Evolutionary conservation across 2,113 vertebrate species (phyloP).

Genomic region (Salvelinus fontinalis): DNA sequence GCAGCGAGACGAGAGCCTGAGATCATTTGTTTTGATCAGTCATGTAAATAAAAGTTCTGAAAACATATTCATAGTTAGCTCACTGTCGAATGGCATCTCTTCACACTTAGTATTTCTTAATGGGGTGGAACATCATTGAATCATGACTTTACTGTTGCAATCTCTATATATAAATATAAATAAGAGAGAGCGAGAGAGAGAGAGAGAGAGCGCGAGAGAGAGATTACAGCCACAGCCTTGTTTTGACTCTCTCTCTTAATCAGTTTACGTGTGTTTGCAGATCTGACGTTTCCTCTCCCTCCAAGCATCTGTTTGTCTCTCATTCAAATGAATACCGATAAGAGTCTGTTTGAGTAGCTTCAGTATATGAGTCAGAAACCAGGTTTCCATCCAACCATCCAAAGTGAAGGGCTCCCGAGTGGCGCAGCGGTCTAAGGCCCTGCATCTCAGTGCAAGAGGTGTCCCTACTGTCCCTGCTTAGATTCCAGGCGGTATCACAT

Average conservation of each 20-base stretch:
- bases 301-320: conserved; percentile 37
- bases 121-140: no score
- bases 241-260: conserved; percentile 40
- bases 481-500: no score
- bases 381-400: background rate
- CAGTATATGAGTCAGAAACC: conserved; percentile 13
- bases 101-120: no score
- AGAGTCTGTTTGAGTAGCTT: conserved; percentile 2
- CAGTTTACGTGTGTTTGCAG: conserved; percentile 43
- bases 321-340: conserved; percentile 24
- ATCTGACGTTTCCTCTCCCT: conserved; percentile 40
- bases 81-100: no score
- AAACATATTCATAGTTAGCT: no score
- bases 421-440: no score
- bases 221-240: background rate
- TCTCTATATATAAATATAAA: no score
- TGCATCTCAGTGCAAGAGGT: background rate
- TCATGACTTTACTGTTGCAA: no score
- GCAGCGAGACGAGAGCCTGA: no score
- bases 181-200: background rate
- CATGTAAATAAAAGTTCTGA: no score
- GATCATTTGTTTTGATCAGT: no score
- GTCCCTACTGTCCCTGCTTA: background rate
- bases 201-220: conserved; percentile 2
- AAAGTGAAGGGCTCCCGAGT: no score